These are phyloP conservation scores for Scolopax bukidnonensis DNA, from an alignment of 2,797 vertebrate species.

Conservation along the genomic window DNA sequence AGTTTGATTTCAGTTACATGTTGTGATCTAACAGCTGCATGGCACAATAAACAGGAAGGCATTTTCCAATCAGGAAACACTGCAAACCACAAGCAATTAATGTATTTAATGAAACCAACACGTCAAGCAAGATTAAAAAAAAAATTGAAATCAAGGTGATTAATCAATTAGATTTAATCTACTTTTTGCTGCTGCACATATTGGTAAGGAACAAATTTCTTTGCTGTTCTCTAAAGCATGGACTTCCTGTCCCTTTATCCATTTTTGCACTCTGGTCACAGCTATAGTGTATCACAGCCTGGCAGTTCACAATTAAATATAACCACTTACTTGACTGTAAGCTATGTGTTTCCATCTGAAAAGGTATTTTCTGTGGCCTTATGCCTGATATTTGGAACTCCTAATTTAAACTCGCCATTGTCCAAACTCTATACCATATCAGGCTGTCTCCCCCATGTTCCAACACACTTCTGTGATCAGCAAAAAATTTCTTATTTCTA, in stretches of 20 bases:
- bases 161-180: neutral
- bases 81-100: conserved; percentile 25
- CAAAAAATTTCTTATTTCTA: neutral
- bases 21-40: neutral
- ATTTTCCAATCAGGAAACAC: neutral
- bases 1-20: neutral
- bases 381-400: neutral
- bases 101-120: neutral
- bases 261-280: neutral
- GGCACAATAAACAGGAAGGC: neutral
- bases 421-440: neutral
- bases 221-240: neutral
- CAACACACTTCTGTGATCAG: neutral
- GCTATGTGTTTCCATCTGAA: neutral
- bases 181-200: neutral
- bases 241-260: neutral
- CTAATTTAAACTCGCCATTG: neutral
- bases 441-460: neutral
- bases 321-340: neutral
- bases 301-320: neutral
- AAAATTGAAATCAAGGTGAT: neutral
- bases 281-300: neutral
- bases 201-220: neutral
- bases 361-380: neutral
- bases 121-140: neutral